Conservation (phyloP, 2,888 invertebrate species). For the Villa cingulata region DNA sequence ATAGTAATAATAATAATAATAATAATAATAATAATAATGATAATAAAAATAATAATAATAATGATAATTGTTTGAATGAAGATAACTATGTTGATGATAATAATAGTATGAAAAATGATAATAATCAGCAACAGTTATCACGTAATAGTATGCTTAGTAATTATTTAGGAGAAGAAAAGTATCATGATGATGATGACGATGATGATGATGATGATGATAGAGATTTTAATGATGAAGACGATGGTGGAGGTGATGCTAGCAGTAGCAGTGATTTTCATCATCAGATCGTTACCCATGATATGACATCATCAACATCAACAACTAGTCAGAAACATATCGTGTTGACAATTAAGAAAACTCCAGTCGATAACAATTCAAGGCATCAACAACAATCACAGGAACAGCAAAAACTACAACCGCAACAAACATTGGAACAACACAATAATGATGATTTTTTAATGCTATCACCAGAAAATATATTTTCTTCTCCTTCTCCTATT, state of each 20-base stretch:
- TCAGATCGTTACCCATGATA: constrained; percentile 23
- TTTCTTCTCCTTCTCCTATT: neutral
- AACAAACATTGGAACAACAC: neutral
- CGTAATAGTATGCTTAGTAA: too few relatives aligned
- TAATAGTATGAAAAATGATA: neutral
- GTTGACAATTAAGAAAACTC: constrained; percentile 30
- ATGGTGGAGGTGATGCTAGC: constrained; percentile 8
- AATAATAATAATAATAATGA: neutral
- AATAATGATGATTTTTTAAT: too few relatives aligned
- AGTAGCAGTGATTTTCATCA: constrained; percentile 20
- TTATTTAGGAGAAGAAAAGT: too few relatives aligned
- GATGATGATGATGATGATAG: constrained; percentile 12
- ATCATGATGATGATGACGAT: neutral
- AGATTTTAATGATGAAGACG: too few relatives aligned
- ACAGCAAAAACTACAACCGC: neutral
- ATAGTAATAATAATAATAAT: constrained; percentile 1
- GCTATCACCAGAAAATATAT: too few relatives aligned
- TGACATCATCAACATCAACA: constrained; percentile 20
- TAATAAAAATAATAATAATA: neutral
- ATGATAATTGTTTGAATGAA: neutral
- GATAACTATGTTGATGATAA: neutral
- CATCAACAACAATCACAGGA: neutral
- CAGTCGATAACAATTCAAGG: constrained; percentile 21
- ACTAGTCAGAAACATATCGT: constrained; percentile 26
- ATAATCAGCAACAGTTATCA: too few relatives aligned